phyloP scores from a whole-genome alignment of 2,888 invertebrate genomes.

The Epirrhoe tristata region DNA sequence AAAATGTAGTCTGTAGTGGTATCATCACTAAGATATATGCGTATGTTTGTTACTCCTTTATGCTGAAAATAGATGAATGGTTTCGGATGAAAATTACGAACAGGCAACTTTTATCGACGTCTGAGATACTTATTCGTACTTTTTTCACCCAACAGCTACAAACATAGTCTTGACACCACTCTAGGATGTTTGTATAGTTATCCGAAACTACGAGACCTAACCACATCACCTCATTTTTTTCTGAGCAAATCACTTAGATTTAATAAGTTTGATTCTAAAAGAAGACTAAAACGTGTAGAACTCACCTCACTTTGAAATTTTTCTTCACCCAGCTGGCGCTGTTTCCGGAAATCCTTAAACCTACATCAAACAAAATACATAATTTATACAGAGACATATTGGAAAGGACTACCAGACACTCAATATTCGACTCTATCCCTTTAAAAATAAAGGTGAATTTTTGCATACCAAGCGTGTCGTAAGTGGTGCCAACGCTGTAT shows the following conservation, averaged over 20 bases:
- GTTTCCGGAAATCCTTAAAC: constrained; percentile 67
- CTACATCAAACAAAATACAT: constrained; percentile 50
- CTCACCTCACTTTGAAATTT: constrained; percentile 60
- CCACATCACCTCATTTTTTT: too few relatives aligned
- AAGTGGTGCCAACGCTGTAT: constrained; percentile 67
- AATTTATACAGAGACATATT: constrained; percentile 28
- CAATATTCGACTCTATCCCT: background rate
- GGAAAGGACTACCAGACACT: constrained; percentile 10
- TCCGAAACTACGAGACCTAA: too few relatives aligned
- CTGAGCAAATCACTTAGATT: background rate
- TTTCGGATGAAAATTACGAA: too few relatives aligned
- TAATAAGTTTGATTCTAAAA: background rate
- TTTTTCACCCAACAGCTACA: too few relatives aligned
- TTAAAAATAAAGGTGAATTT: constrained; percentile 1
- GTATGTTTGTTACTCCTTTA: too few relatives aligned
- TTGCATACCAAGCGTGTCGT: constrained; percentile 61
- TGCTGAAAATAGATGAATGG: too few relatives aligned
- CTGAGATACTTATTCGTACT: too few relatives aligned
- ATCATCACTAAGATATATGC: too few relatives aligned
- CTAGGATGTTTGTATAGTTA: too few relatives aligned
- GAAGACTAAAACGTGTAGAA: constrained; percentile 30
- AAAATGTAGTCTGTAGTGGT: too few relatives aligned
- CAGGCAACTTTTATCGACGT: too few relatives aligned
- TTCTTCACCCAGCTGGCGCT: constrained; percentile 74
- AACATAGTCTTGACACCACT: too few relatives aligned